phyloP scores from a whole-genome alignment of 2,888 invertebrate species.

The Brenthis daphne region DNA sequence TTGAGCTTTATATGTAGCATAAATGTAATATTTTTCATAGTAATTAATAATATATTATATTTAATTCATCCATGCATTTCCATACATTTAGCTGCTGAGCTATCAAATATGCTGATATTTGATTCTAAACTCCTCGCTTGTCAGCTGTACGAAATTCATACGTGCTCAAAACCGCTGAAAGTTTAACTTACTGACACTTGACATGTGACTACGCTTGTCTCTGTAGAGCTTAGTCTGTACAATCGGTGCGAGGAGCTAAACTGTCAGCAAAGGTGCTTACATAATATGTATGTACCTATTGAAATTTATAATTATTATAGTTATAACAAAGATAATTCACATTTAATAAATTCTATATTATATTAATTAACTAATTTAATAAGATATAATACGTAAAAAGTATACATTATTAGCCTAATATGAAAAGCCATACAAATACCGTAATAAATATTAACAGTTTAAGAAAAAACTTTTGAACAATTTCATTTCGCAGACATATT shows the following conservation, averaged over 20 bases:
- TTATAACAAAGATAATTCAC: too few species aligned
- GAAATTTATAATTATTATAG: too few species aligned
- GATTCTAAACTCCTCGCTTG: background rate
- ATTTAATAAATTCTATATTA: too few species aligned
- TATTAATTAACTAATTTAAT: too few species aligned
- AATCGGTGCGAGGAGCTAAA: conserved; percentile 1
- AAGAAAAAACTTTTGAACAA: too few species aligned
- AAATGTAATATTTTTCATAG: background rate
- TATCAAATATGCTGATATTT: background rate
- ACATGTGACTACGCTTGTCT: conserved; percentile 9
- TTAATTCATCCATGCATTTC: background rate
- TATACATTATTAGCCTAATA: too few species aligned
- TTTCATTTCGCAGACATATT: too few species aligned
- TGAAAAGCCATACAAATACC: too few species aligned
- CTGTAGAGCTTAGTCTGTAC: conserved; percentile 3
- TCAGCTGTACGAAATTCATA: conserved; percentile 14
- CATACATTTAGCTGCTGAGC: background rate
- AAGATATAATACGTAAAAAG: too few species aligned
- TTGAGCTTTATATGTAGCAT: too few species aligned
- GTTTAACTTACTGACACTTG: conserved; percentile 18
- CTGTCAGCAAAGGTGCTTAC: background rate
- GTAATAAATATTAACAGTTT: too few species aligned
- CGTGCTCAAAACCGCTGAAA: conserved; percentile 12
- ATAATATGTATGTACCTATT: too few species aligned
- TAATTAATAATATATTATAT: background rate